Base-by-base conservation (phyloP, 2,888 invertebrate species). In the Drosophila acutilabella region DNA sequence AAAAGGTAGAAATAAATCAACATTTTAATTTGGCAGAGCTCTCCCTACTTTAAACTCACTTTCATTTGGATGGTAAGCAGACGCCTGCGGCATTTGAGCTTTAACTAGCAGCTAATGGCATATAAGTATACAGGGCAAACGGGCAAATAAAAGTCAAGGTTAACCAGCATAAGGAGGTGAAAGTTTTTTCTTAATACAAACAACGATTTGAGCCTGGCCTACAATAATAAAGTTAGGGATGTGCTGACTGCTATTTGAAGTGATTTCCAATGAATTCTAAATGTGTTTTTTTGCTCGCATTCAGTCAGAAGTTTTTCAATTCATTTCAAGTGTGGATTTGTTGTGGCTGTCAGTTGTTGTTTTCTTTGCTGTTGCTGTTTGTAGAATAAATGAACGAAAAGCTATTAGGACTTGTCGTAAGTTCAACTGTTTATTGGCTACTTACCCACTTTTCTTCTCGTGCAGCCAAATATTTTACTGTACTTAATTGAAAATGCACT, bases 401-500 rank as follows among this genome's bases (percentile, higher is more conserved):
- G 87, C 83, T 80, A 88, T 84, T 88, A 86, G 78, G 45, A 64
- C 54, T 56, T 64, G 78, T 64, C 78, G 81, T 84, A 83, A 86
- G 80, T 75, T 84, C 62, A 80, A 75, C 87, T 78, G 81, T 84
- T 88, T 84, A 84, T 84, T 84, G 83, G 83, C 87, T 69, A 56
- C 64, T 75, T 70, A 66, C 60, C 56, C 45, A 48, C 30, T 64
- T 56, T 54, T 40, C 45, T 11, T 40, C 45, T 11, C 13, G 38
- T 81, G 82, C 83, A 77, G 80, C 64, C 80, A 88, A 88, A 88
- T 84, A 88, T 84, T 88, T 88, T 70, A 64, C 80, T 58, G 48
- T 64, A 67, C 78, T 82, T 84, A 84, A 88, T 84, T 84, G 89
- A 83, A 88, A 84, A 83, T 84, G 78, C 78, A 83, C 83, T 86